Evolutionary conservation across 2,797 vertebrate genomes (phyloP), one percentile per base, ranked within the genome.

Genomic region (Iguana delicatissima): DNA sequence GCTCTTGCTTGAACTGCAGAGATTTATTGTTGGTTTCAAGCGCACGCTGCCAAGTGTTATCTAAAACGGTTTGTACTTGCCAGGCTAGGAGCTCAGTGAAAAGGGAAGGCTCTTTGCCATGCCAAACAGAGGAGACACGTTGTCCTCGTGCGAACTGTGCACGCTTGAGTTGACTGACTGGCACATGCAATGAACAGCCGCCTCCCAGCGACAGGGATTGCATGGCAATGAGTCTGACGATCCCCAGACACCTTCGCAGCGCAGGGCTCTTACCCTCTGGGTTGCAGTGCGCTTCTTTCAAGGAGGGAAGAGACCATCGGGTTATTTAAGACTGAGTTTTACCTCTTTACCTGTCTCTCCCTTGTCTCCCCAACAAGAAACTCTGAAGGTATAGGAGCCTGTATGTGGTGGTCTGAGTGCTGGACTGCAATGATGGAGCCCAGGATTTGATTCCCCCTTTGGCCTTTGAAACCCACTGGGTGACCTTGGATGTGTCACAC

Each of bases 21-120:
- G 93, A 93, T 93, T 95, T 95, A 95, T 93, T 92, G 90, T 92
- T 96, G 0, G 13, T 85, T 93, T 93, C 92, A 91, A 92, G 29
- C n/a, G 18, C 86, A 89, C 87, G 2, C 89, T 92, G 89, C 92
- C 85, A 89, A 84, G 85, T 82, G 89, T 91, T 86, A 62, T 85
- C 94, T 92, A 89, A 94, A 92, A 20, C 26, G 29, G 50, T 69
- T 93, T 89, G 87, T 89, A 91, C 94, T 96, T 95, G 72, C 94
- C 85, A 59, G 1, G 32, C 90, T 84, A 90, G 72, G 93, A 84
- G 86, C 24, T 85, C 86, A 85, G 85, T 8, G 26, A 91, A 91
- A 95, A 91, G 94, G 24, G 29, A 93, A 88, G 0, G 1, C 18
- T 12, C 4, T n/a, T 69, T 91, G 93, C 80, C 92, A 89, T 46